Conservation (phyloP, 35 echinoderm and acorn worm genomes). For the Ptychodera flava region DNA sequence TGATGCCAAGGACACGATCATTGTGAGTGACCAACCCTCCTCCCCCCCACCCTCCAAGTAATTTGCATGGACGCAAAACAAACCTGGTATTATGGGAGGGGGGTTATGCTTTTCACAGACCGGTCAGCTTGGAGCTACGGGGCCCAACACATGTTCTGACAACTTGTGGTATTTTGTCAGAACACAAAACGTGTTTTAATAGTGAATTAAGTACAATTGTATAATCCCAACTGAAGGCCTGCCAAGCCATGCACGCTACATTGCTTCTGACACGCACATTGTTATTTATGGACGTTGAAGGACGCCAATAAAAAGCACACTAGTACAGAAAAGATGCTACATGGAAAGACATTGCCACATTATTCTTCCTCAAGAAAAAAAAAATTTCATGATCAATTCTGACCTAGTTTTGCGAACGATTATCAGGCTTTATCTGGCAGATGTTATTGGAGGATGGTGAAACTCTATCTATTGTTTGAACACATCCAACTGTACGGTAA, state of each 20-base stretch:
- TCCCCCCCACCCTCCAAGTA: too few relatives aligned
- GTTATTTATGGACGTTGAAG: neutral
- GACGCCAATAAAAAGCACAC: neutral
- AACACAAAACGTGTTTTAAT: neutral
- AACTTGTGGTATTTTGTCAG: neutral
- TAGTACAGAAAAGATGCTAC: neutral
- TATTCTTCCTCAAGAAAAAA: too few relatives aligned
- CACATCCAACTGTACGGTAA: neutral
- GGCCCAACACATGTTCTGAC: neutral
- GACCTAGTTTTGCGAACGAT: neutral
- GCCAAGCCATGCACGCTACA: neutral
- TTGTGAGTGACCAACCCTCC: too few relatives aligned
- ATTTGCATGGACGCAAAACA: too few relatives aligned
- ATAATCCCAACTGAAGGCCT: neutral
- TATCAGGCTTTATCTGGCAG: neutral
- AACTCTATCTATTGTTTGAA: neutral
- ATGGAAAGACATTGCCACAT: too few relatives aligned
- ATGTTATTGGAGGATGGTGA: neutral
- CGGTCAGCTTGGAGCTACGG: too few relatives aligned
- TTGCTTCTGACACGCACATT: neutral
- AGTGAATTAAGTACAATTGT: neutral
- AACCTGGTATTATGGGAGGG: too few relatives aligned
- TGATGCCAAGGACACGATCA: too few relatives aligned
- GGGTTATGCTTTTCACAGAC: too few relatives aligned
- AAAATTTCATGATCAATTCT: neutral